phyloP scores from a whole-genome alignment of 92 coral and sea anemone genomes.

The Umimayanthus kanabou region DNA sequence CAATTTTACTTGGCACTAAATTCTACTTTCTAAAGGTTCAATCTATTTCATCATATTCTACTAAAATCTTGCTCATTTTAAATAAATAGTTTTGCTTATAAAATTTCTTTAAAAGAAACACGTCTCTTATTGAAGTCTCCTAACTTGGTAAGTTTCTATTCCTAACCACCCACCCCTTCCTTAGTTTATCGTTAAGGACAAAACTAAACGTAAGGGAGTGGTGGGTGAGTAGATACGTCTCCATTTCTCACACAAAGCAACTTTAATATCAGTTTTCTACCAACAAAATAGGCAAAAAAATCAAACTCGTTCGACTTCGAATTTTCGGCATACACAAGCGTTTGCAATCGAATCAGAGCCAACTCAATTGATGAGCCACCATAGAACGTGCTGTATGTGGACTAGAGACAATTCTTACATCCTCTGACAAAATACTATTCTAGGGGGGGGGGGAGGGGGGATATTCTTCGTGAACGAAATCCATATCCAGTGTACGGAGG shows the following conservation, averaged over 20 bases:
- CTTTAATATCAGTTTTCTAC: neutral
- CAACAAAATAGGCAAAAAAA: neutral
- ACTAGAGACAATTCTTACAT: neutral
- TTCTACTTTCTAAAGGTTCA: neutral
- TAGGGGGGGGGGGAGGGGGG: neutral
- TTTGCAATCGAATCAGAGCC: neutral
- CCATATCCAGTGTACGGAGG: neutral
- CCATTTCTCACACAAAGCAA: neutral
- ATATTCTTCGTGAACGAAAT: neutral
- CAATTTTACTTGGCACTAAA: neutral
- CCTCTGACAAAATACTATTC: neutral
- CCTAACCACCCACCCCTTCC: neutral
- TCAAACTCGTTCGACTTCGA: neutral
- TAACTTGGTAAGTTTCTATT: neutral
- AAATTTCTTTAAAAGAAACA: constrained; percentile 34
- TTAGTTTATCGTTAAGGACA: neutral
- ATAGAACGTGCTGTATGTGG: neutral
- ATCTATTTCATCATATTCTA: neutral
- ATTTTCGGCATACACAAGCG: neutral
- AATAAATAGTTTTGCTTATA: constrained; percentile 21
- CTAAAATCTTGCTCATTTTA: constrained; percentile 12
- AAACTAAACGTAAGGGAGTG: neutral
- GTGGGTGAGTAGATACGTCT: neutral
- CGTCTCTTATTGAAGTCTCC: neutral
- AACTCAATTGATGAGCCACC: neutral